Evolutionary conservation across 2,113 vertebrate genomes (phyloP).

Genomic region (Crotalus horridus): DNA sequence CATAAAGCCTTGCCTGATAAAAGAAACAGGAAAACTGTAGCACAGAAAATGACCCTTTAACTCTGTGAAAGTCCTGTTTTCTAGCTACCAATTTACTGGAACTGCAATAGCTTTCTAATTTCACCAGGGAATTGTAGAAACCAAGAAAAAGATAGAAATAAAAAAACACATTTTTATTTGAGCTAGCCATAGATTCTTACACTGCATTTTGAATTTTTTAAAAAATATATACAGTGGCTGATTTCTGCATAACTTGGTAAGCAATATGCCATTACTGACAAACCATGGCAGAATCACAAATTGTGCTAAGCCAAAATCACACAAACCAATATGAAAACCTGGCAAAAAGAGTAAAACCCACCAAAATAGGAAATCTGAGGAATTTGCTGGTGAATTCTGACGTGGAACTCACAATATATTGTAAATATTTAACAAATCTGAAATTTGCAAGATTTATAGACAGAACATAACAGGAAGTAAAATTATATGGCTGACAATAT

Average conservation of each 20-base stretch:
- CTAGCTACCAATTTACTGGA: not conserved
- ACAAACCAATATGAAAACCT: not conserved
- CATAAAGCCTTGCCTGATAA: slow-evolving; percentile 52
- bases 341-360: not conserved
- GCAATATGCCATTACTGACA: not conserved
- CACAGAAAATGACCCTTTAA: not conserved
- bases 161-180: not conserved
- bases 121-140: not conserved
- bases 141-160: not conserved
- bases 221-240: not conserved
- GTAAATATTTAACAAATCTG: not conserved
- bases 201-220: not conserved
- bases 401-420: not conserved
- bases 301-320: not conserved
- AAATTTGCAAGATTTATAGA: not conserved
- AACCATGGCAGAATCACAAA: not conserved
- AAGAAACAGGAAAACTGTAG: slow-evolving; percentile 33
- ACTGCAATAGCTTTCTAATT: not conserved
- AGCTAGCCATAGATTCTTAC: not conserved
- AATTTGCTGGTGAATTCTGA: not conserved
- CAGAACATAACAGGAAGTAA: not conserved
- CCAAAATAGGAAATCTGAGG: not conserved
- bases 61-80: not conserved
- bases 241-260: not conserved
- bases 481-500: not conserved